Conservation (phyloP, 2,888 invertebrate species). For the Hirtodrosophila cameraria region DNA sequence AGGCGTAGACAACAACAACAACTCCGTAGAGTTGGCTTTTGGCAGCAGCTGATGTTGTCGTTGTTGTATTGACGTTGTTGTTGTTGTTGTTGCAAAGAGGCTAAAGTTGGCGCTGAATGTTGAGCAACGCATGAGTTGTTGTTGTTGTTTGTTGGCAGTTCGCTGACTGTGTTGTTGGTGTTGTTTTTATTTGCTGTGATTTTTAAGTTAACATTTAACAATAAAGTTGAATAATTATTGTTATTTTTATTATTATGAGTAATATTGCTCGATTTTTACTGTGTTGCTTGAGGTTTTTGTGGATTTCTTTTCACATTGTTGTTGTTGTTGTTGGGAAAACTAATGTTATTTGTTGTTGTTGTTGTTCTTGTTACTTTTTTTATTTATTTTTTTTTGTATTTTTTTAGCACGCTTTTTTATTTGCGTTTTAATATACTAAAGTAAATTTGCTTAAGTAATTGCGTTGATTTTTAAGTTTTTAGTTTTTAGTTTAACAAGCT, state of each 20-base stretch:
- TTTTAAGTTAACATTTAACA: constrained; percentile 66
- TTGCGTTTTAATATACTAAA: constrained; percentile 50
- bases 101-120: constrained; percentile 33
- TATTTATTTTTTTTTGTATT: constrained; percentile 3
- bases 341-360: constrained; percentile 17
- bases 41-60: constrained; percentile 14
- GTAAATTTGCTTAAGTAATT: constrained; percentile 75
- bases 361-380: constrained; percentile 35
- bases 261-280: constrained; percentile 73
- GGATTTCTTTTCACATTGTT: constrained; percentile 33
- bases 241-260: constrained; percentile 43
- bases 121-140: constrained; percentile 63
- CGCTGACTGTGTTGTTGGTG: constrained; percentile 53
- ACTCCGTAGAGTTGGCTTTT: constrained; percentile 34
- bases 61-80: constrained; percentile 9
- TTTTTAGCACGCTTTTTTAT: constrained; percentile 19
- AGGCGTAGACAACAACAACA: constrained; percentile 36
- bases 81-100: constrained; percentile 14
- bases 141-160: constrained; percentile 56
- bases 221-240: constrained; percentile 44
- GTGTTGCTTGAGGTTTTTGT: constrained; percentile 55
- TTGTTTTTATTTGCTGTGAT: constrained; percentile 37
- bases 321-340: constrained; percentile 10
- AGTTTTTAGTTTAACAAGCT: constrained; percentile 49
- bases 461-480: constrained; percentile 41